A percentile compares a stretch with the other conserved stretches of the same genome.
phyloP scores from a whole-genome alignment of 2,888 invertebrate genomes.

The Scrobipalpa costella region DNA sequence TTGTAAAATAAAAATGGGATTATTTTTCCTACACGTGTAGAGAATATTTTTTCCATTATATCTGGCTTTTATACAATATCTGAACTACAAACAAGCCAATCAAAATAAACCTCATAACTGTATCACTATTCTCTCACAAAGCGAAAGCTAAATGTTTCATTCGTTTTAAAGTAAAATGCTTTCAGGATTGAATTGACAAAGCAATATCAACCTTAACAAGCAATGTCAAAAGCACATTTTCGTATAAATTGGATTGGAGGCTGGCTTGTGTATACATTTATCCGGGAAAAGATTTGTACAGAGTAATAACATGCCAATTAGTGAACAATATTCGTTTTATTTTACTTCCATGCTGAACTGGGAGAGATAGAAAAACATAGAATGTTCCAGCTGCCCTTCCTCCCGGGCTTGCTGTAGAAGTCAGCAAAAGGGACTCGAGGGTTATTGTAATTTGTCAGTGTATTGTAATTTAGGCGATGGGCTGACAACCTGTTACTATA shows the following conservation, averaged over 20 bases:
- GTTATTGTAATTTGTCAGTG: too few species aligned
- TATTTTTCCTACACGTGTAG: too few species aligned
- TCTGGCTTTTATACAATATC: background rate
- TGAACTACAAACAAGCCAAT: background rate
- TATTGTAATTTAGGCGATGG: too few species aligned
- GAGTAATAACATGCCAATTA: background rate
- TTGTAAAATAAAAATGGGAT: too few species aligned
- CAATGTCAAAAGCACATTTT: conserved; percentile 32
- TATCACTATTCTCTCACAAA: background rate
- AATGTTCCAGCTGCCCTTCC: too few species aligned
- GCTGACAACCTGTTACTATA: too few species aligned
- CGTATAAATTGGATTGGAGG: conserved; percentile 32
- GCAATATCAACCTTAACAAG: conserved; percentile 7
- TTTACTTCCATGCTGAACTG: too few species aligned
- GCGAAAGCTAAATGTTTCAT: conserved; percentile 1
- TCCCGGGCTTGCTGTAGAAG: too few species aligned
- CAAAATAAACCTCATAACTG: conserved; percentile 7
- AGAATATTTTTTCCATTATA: too few species aligned
- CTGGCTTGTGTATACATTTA: background rate
- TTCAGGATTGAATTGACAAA: background rate
- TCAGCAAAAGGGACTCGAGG: too few species aligned
- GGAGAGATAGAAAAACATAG: too few species aligned
- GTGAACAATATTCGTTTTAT: background rate
- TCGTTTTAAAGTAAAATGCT: conserved; percentile 7
- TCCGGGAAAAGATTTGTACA: conserved; percentile 5